A percentile compares a stretch with the other conserved stretches of the same genome.
These are phyloP conservation scores for Erebia palarica DNA, from an alignment of 2,888 invertebrate genomes.

Conservation along the genomic window DNA sequence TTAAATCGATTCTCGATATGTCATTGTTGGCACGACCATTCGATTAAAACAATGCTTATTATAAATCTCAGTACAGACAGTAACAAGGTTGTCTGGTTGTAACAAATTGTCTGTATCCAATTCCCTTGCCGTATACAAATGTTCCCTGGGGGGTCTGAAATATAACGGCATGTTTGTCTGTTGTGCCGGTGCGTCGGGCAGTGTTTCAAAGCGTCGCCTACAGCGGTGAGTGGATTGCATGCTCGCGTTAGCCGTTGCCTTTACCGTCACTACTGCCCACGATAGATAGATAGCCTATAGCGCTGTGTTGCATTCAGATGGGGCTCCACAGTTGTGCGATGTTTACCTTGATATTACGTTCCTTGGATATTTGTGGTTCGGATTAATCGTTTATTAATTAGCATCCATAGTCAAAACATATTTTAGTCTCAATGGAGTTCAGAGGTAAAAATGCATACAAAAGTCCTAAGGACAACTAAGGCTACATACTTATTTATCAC, in stretches of 20 bases:
- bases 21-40: not conserved
- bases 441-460: not conserved
- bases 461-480: too few species aligned
- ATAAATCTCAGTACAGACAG: not conserved
- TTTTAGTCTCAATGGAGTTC: not conserved
- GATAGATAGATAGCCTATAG: slow-evolving; percentile 15
- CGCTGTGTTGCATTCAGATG: slow-evolving; percentile 21
- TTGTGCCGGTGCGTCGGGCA: slow-evolving; percentile 83
- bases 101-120: slow-evolving; percentile 20
- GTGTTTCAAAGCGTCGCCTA: slow-evolving; percentile 98
- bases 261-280: slow-evolving; percentile 22
- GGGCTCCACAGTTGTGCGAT: slow-evolving; percentile 16
- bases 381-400: too few species aligned
- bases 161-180: slow-evolving; percentile 80
- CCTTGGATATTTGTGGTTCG: not conserved
- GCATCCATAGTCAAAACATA: not conserved
- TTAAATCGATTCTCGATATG: not conserved
- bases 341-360: not conserved
- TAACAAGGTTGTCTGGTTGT: slow-evolving; percentile 1
- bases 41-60: not conserved
- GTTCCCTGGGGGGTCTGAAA: slow-evolving; percentile 39
- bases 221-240: slow-evolving; percentile 90
- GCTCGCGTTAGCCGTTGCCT: slow-evolving; percentile 27
- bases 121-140: slow-evolving; percentile 21
- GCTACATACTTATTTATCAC: not conserved